Percentiles rank a stretch among this genome's conserved stretches.
phyloP scores from a whole-genome alignment of 2,113 vertebrate species.

The Ceyx melanurus region DNA sequence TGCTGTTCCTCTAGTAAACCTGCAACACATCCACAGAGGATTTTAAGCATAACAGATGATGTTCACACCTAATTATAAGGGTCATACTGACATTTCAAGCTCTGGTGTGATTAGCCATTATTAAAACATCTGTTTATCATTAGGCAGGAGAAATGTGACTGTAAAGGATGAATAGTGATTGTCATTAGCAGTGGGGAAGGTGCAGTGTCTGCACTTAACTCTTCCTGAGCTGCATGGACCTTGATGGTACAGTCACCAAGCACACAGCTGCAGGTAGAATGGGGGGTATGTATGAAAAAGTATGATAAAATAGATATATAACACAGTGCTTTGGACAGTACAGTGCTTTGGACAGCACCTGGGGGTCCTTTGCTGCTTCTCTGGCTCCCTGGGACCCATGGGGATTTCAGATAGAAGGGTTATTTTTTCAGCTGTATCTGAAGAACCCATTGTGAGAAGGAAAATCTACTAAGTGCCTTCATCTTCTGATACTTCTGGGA shows the following conservation, averaged over 20 bases:
- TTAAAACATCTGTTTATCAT: background rate
- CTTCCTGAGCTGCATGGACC: background rate
- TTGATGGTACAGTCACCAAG: background rate
- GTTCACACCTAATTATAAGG: background rate
- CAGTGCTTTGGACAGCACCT: background rate
- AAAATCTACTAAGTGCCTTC: background rate
- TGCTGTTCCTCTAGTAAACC: background rate
- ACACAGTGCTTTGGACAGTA: background rate
- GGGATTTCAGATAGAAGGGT: background rate
- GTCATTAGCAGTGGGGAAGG: background rate
- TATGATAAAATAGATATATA: background rate
- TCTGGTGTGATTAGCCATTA: background rate
- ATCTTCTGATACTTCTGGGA: fast-evolving
- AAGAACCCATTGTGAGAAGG: background rate
- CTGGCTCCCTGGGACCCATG: background rate
- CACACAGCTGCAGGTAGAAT: no score
- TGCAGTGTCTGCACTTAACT: background rate
- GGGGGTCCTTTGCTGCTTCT: background rate
- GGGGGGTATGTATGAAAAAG: background rate
- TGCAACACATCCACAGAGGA: background rate
- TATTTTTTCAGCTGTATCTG: background rate
- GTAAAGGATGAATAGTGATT: background rate
- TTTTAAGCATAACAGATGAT: background rate
- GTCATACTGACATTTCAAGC: background rate
- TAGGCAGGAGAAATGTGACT: background rate